Evolutionary conservation across 2,797 vertebrate species (phyloP).

Genomic region (Megaceryle alcyon): DNA sequence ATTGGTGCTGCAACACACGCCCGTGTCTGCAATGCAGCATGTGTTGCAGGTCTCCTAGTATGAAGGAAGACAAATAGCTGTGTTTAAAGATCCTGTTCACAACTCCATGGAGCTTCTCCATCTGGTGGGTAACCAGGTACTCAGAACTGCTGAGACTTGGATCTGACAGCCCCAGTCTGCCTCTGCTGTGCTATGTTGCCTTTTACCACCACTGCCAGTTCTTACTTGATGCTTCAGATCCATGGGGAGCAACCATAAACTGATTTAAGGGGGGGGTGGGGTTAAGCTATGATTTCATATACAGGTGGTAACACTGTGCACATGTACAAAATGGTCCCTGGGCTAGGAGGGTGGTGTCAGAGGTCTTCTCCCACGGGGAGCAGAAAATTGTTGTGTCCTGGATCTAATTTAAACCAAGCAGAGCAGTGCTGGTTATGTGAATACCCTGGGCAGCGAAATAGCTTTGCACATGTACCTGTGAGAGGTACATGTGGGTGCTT

Average conservation of each 20-base stretch:
- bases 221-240: background rate
- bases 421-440: rapidly evolving
- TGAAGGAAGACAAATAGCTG: background rate
- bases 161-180: background rate
- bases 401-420: background rate
- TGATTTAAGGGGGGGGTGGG: background rate
- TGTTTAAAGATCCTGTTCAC: background rate
- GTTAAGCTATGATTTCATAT: background rate
- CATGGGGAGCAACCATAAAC: background rate
- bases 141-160: background rate
- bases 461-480: background rate
- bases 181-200: background rate
- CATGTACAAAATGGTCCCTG: background rate
- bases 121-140: background rate
- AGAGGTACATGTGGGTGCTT: background rate
- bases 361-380: background rate
- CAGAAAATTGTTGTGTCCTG: background rate
- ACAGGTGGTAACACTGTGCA: background rate
- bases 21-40: conserved; percentile 24
- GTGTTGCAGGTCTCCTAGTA: background rate
- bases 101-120: background rate
- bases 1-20: background rate
- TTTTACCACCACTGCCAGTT: background rate
- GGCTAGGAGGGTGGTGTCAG: background rate
- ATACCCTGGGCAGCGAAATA: background rate